Evolutionary conservation across 2,797 vertebrate species (phyloP).

Genomic region (Amniataba percoides): DNA sequence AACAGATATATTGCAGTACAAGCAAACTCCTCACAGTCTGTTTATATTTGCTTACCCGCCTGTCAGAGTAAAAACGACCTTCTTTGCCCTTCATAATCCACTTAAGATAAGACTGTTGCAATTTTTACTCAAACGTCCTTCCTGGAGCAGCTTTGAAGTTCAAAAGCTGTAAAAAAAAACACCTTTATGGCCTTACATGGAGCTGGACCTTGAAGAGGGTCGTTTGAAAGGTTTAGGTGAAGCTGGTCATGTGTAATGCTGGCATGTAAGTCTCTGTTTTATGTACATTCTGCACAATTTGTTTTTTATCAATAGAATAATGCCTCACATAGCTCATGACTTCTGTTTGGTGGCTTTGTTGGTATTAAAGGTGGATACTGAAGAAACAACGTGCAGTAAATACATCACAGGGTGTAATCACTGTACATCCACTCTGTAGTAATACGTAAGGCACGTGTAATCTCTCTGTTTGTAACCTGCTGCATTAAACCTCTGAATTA

Average conservation of each 20-base stretch:
- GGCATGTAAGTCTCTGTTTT: no score
- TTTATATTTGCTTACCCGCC: constrained; percentile 10
- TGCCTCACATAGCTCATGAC: constrained; percentile 26
- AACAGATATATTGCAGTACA: not conserved
- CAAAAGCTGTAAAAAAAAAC: constrained; percentile 20
- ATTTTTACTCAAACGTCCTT: constrained; percentile 11
- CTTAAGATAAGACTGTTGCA: constrained; percentile 28
- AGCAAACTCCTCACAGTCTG: constrained; percentile 2
- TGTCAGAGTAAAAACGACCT: not conserved
- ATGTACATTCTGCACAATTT: no score
- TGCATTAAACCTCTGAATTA: not conserved
- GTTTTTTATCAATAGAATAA: no score
- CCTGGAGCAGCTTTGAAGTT: constrained; percentile 20
- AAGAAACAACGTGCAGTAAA: constrained; percentile 6
- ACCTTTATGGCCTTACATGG: not conserved
- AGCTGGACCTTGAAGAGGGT: constrained; percentile 21
- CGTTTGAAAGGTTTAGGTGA: no score
- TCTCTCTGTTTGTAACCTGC: not conserved
- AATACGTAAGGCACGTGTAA: not conserved
- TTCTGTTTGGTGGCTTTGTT: constrained; percentile 30
- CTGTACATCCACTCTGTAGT: not conserved
- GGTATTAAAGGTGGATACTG: constrained; percentile 17
- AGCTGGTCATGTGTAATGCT: no score
- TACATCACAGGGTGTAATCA: not conserved
- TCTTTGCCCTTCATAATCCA: constrained; percentile 25